phyloP scores from a whole-genome alignment of 2,888 invertebrate genomes.

The Diaprepes abbreviatus region DNA sequence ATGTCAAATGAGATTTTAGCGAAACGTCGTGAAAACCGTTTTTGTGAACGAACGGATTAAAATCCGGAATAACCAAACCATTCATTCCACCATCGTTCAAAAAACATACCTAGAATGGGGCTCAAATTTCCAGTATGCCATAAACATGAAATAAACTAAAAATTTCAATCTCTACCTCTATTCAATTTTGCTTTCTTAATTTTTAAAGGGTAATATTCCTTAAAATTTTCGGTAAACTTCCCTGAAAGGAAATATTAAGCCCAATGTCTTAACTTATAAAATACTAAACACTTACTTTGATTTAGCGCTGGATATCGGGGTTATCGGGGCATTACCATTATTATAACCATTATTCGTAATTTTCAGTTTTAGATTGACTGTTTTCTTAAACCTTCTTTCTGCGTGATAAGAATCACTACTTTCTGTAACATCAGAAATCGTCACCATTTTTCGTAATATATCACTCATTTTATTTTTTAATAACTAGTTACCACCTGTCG shows the following conservation, averaged over 20 bases:
- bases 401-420: background rate
- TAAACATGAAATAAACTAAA: background rate
- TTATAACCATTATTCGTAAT: background rate
- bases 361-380: conserved; percentile 24
- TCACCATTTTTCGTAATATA: conserved; percentile 15
- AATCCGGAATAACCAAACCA: too few relatives aligned
- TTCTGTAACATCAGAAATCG: conserved; percentile 4
- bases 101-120: too few relatives aligned
- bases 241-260: too few relatives aligned
- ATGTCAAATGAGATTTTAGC: too few relatives aligned
- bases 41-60: too few relatives aligned
- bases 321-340: background rate
- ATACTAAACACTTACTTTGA: conserved; percentile 10
- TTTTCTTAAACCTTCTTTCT: conserved; percentile 33
- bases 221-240: too few relatives aligned
- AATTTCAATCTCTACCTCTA: background rate
- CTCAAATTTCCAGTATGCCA: too few relatives aligned
- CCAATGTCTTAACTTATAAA: too few relatives aligned
- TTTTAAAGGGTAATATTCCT: background rate
- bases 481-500: background rate
- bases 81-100: too few relatives aligned
- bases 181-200: background rate
- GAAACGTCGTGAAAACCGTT: too few relatives aligned
- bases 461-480: conserved; percentile 33
- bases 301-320: conserved; percentile 9